phyloP scores from a whole-genome alignment of 2,797 vertebrate species.

The Lagorchestes hirsutus region DNA sequence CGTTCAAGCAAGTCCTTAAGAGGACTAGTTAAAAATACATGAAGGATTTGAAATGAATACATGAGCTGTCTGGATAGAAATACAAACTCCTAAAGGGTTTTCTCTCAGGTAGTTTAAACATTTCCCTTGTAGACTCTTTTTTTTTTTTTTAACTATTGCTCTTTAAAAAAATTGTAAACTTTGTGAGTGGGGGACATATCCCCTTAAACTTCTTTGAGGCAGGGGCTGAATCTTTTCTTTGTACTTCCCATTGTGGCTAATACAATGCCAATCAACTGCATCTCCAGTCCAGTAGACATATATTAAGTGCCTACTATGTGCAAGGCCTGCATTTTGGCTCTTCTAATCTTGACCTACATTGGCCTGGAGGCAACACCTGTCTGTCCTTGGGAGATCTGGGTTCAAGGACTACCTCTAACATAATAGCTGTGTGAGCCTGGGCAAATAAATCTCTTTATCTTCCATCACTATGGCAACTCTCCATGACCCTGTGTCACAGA shows the following conservation, averaged over 20 bases:
- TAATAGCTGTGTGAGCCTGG: background rate
- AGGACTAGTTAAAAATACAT: background rate
- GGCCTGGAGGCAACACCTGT: background rate
- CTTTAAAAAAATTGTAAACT: background rate
- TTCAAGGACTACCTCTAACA: background rate
- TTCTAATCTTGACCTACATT: background rate
- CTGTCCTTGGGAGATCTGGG: background rate
- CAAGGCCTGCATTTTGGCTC: background rate
- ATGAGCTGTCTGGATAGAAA: background rate
- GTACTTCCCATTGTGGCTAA: background rate
- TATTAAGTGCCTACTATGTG: background rate
- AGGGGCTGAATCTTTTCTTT: background rate
- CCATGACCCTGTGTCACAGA: background rate
- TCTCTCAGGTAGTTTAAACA: background rate
- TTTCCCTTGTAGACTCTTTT: background rate
- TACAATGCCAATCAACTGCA: background rate
- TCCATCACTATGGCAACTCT: background rate
- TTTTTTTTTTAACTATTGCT: background rate
- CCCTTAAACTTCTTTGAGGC: background rate
- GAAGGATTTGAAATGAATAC: background rate
- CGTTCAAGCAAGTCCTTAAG: background rate
- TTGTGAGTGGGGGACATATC: background rate
- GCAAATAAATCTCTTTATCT: background rate
- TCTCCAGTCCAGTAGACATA: background rate
- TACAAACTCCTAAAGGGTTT: background rate